These are phyloP conservation scores for Spisula solida DNA, from an alignment of 2,888 invertebrate species.

Conservation along the genomic window DNA sequence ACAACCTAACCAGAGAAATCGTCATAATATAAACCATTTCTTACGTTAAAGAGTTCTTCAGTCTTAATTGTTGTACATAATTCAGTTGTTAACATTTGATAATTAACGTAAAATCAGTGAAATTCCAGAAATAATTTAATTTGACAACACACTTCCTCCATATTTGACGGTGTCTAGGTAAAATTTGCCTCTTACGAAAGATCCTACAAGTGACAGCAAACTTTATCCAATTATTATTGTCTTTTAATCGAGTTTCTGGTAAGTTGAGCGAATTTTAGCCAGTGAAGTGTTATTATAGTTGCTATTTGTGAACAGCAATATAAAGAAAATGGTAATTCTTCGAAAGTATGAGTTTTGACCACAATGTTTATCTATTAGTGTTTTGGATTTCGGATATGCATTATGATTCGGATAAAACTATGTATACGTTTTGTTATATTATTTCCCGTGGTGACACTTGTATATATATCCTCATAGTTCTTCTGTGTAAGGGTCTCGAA, in stretches of 20 bases:
- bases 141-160: conserved; percentile 37
- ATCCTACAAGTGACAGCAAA: not conserved
- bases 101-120: not conserved
- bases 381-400: not conserved
- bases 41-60: not conserved
- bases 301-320: not conserved
- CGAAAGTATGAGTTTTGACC: not conserved
- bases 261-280: too few species aligned
- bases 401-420: not conserved
- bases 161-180: conserved; percentile 18
- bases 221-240: too few species aligned
- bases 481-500: too few species aligned
- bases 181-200: not conserved
- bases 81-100: not conserved
- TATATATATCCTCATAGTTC: too few species aligned
- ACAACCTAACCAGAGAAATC: too few species aligned
- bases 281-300: too few species aligned
- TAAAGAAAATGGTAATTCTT: not conserved
- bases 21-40: not conserved
- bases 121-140: not conserved
- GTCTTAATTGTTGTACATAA: not conserved
- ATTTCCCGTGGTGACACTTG: too few species aligned
- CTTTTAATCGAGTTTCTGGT: too few species aligned
- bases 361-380: not conserved
- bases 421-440: too few species aligned